Evolutionary conservation across 2,113 vertebrate species (phyloP).

Genomic region (Quiscalus mexicanus): DNA sequence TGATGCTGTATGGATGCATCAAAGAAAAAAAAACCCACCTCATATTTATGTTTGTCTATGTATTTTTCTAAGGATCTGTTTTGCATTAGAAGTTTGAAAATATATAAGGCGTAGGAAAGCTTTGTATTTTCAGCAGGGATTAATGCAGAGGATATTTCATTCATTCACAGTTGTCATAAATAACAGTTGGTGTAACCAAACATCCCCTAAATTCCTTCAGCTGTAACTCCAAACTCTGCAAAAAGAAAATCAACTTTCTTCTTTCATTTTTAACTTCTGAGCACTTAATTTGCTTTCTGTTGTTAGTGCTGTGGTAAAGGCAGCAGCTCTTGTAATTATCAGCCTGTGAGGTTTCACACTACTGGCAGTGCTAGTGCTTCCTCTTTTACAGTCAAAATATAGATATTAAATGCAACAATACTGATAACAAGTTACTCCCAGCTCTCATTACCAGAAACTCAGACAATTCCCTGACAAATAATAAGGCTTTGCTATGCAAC

Average conservation of each 20-base stretch:
- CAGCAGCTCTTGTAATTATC: not conserved
- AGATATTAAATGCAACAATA: not conserved
- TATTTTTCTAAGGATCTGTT: slow-evolving; percentile 70
- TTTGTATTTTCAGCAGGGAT: slow-evolving; percentile 73
- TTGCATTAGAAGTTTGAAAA: slow-evolving; percentile 74
- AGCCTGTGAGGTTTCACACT: not conserved
- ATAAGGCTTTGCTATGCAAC: not conserved
- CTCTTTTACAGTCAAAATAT: not conserved
- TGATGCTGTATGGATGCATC: slow-evolving; percentile 53
- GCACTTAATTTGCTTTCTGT: slow-evolving; percentile 30
- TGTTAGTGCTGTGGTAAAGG: not conserved
- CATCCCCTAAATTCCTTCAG: slow-evolving; percentile 61
- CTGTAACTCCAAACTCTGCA: slow-evolving; percentile 37
- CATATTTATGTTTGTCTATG: slow-evolving; percentile 72
- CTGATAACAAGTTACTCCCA: not conserved
- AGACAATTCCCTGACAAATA: not conserved
- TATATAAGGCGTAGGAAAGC: slow-evolving; percentile 69
- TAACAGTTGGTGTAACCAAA: slow-evolving; percentile 59
- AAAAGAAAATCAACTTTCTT: slow-evolving; percentile 64
- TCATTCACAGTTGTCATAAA: slow-evolving; percentile 51
- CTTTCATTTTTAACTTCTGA: slow-evolving; percentile 64
- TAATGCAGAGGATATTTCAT: slow-evolving; percentile 72
- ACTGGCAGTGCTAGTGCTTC: not conserved
- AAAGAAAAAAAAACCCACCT: not conserved
- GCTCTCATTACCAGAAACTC: not conserved